Conservation (phyloP, 2,797 vertebrate species). For the Parotocinclus haroldoi region DNA sequence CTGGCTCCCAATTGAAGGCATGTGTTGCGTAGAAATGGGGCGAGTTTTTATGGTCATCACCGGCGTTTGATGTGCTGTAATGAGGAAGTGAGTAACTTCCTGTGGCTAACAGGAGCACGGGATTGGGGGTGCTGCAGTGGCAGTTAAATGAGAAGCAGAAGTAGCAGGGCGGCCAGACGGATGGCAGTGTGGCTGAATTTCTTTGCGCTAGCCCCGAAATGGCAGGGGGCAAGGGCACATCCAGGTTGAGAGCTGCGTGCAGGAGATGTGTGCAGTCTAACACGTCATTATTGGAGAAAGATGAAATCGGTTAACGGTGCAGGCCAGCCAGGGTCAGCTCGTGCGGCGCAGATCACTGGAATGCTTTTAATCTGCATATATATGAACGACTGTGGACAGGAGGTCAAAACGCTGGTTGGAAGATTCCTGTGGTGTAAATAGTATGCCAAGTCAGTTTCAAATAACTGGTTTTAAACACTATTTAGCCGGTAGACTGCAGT, state of each 20-base stretch:
- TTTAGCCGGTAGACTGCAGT: too few relatives aligned
- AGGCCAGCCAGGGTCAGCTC: too few relatives aligned
- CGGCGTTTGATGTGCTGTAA: constrained; percentile 86
- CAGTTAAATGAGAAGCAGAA: constrained; percentile 51
- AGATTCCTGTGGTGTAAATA: too few relatives aligned
- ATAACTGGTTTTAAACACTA: too few relatives aligned
- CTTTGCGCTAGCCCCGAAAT: constrained; percentile 25
- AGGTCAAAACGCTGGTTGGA: too few relatives aligned
- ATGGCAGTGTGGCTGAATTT: constrained; percentile 35
- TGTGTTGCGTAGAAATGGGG: constrained; percentile 81
- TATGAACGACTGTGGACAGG: too few relatives aligned
- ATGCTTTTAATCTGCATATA: too few relatives aligned
- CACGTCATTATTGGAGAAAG: constrained; percentile 35
- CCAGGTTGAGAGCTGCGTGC: constrained; percentile 26
- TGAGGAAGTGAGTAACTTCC: constrained; percentile 90
- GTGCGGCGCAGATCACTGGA: constrained; percentile 14
- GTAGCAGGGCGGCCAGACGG: constrained; percentile 34
- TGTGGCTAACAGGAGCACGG: constrained; percentile 78
- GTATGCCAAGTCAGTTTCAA: too few relatives aligned
- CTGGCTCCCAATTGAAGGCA: constrained; percentile 84
- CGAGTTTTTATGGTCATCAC: constrained; percentile 81
- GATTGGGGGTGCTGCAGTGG: constrained; percentile 32
- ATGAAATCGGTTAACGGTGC: constrained; percentile 23
- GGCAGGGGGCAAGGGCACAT: constrained; percentile 31
- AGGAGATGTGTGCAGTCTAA: constrained; percentile 35